phyloP scores from a whole-genome alignment of 2,797 vertebrate species.

The Acipenser transmontanus region DNA sequence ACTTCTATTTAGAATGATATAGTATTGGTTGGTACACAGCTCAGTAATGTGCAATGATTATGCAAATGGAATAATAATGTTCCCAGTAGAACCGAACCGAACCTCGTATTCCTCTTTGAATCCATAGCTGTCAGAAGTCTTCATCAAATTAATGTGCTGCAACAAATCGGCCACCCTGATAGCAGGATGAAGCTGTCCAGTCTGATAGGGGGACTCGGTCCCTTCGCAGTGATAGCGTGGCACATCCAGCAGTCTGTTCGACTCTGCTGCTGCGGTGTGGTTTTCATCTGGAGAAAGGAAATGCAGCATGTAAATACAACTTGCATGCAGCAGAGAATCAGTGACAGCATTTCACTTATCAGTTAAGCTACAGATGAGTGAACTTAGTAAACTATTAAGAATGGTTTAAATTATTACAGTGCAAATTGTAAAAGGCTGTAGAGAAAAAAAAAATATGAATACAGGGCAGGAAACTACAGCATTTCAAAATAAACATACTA shows the following conservation, averaged over 20 bases:
- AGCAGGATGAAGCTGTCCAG: constrained; percentile 93
- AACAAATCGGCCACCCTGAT: constrained; percentile 94
- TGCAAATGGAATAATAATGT: too few relatives aligned
- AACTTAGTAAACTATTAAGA: too few relatives aligned
- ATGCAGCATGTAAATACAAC: neutral
- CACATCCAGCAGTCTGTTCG: constrained; percentile 87
- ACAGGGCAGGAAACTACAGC: too few relatives aligned
- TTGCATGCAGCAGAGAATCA: neutral
- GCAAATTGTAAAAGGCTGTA: too few relatives aligned
- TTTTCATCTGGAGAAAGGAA: constrained; percentile 76
- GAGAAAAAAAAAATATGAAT: too few relatives aligned
- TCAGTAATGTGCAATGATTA: too few relatives aligned
- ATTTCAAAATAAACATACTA: too few relatives aligned
- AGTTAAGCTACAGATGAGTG: too few relatives aligned
- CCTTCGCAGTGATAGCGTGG: constrained; percentile 95
- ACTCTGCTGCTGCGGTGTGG: constrained; percentile 85
- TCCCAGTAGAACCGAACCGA: constrained; percentile 18
- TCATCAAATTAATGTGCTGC: constrained; percentile 98
- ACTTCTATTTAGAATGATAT: too few relatives aligned
- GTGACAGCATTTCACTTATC: too few relatives aligned
- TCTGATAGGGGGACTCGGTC: constrained; percentile 94
- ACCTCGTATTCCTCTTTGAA: constrained; percentile 99
- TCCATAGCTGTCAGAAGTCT: constrained; percentile 98
- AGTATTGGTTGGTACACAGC: too few relatives aligned
- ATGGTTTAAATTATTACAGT: too few relatives aligned